Evolutionary conservation across 2,888 invertebrate genomes (phyloP).

Genomic region (Eubasilissa splendida): DNA sequence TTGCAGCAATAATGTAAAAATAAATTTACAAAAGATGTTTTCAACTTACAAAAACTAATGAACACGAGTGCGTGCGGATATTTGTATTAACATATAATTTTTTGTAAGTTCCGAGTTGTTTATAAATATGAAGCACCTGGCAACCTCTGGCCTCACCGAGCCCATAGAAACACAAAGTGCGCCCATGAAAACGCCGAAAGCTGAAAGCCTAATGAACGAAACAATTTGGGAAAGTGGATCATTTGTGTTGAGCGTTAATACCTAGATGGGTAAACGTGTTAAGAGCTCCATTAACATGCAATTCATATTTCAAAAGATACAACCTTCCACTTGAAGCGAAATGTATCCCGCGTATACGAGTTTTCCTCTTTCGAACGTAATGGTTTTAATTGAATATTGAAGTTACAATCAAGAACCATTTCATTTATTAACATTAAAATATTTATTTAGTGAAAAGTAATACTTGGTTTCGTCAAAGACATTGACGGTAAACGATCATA

Average conservation of each 20-base stretch:
- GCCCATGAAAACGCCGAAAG: conserved; percentile 21
- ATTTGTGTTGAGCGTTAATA: conserved; percentile 53
- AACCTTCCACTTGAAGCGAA: conserved; percentile 33
- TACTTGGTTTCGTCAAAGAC: too few relatives aligned
- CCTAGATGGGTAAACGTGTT: conserved; percentile 55
- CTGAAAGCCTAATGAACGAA: conserved; percentile 51
- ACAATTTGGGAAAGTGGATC: conserved; percentile 58
- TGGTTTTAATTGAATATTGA: too few relatives aligned
- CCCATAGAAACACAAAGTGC: background rate
- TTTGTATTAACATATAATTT: background rate
- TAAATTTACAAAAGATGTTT: too few relatives aligned
- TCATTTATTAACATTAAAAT: too few relatives aligned
- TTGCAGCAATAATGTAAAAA: too few relatives aligned
- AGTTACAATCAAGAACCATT: too few relatives aligned
- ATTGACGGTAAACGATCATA: too few relatives aligned
- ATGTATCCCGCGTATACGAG: conserved; percentile 5
- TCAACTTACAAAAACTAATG: too few relatives aligned
- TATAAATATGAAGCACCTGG: conserved; percentile 16
- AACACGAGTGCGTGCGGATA: background rate
- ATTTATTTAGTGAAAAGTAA: too few relatives aligned
- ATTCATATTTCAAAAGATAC: conserved; percentile 59
- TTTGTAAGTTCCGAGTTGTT: conserved; percentile 15
- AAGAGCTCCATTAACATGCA: conserved; percentile 58
- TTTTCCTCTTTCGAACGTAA: too few relatives aligned
- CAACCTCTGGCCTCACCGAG: conserved; percentile 15